Percentiles rank a stretch among this genome's conserved stretches.
phyloP scores from a whole-genome alignment of 2,888 invertebrate genomes.

The Blastobasis adustella region DNA sequence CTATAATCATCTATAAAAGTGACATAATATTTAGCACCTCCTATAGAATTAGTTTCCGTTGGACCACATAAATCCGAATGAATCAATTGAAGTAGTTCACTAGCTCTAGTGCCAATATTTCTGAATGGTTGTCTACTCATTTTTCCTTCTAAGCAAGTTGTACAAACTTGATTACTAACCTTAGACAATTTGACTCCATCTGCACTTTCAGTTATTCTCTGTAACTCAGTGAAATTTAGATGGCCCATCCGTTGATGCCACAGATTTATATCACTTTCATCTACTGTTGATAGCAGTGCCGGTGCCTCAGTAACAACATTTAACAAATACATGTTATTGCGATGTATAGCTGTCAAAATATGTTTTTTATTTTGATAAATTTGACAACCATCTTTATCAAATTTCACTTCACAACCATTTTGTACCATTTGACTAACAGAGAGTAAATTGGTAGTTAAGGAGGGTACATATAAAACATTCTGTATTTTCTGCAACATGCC shows the following conservation, averaged over 20 bases:
- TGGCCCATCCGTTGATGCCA: constrained; percentile 5
- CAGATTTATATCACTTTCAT: not conserved
- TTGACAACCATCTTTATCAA: constrained; percentile 9
- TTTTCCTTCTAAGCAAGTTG: constrained; percentile 8
- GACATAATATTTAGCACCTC: constrained; percentile 8
- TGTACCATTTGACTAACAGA: constrained; percentile 13
- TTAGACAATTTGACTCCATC: constrained; percentile 8
- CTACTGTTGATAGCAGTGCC: not conserved
- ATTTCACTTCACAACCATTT: constrained; percentile 8
- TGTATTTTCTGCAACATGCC: not conserved
- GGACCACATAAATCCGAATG: constrained; percentile 1
- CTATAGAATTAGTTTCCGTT: constrained; percentile 4
- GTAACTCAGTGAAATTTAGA: not conserved
- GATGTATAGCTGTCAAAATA: not conserved
- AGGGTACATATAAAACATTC: constrained; percentile 13
- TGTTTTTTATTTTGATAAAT: constrained; percentile 2
- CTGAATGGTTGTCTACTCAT: constrained; percentile 5
- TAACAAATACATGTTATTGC: not conserved
- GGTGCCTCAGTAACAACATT: not conserved
- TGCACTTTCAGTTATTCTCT: not conserved
- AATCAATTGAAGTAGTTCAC: constrained; percentile 6
- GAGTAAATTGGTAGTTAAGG: constrained; percentile 10
- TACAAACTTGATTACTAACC: constrained; percentile 5
- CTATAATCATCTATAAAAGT: constrained; percentile 10
- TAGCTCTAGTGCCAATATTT: not conserved